Conservation (phyloP, 2,113 vertebrate species). For the Coryphaenoides rupestris region DNA sequence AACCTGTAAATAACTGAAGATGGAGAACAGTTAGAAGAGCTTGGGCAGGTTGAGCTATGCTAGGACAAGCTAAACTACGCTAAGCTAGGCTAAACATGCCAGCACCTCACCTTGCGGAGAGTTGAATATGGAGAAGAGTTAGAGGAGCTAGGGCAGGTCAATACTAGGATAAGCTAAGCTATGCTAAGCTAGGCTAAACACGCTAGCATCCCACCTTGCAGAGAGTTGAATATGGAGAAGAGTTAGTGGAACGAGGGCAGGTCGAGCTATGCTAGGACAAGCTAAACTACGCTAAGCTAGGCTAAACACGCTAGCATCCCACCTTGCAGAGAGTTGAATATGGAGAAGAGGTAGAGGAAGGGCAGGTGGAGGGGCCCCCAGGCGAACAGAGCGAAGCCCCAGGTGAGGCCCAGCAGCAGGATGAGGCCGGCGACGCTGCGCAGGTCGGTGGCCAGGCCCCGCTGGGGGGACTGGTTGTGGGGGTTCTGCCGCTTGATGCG, state of each 20-base stretch:
- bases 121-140: constrained; percentile 94
- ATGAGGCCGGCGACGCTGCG: constrained; percentile 85
- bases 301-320: constrained; percentile 23
- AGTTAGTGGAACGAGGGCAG: no score
- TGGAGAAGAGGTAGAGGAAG: constrained; percentile 90
- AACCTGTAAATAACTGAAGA: constrained; percentile 82
- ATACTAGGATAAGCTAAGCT: constrained; percentile 48
- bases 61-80: no score
- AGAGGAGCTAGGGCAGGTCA: constrained; percentile 82
- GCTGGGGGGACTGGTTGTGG: constrained; percentile 82
- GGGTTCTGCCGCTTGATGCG: constrained; percentile 93
- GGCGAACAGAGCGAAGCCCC: constrained; percentile 94
- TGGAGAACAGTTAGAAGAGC: constrained; percentile 38
- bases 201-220: constrained; percentile 74
- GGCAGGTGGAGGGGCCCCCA: constrained; percentile 82
- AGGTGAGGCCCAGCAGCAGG: constrained; percentile 91
- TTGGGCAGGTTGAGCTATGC: no score
- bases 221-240: constrained; percentile 84
- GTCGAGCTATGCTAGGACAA: neutral
- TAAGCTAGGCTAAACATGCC: neutral
- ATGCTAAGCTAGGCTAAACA: constrained; percentile 14
- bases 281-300: neutral
- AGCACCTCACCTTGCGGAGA: constrained; percentile 83
- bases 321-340: constrained; percentile 96
- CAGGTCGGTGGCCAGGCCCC: constrained; percentile 77